phyloP scores from a whole-genome alignment of 2,888 invertebrate genomes.

The Andrena marginata region DNA sequence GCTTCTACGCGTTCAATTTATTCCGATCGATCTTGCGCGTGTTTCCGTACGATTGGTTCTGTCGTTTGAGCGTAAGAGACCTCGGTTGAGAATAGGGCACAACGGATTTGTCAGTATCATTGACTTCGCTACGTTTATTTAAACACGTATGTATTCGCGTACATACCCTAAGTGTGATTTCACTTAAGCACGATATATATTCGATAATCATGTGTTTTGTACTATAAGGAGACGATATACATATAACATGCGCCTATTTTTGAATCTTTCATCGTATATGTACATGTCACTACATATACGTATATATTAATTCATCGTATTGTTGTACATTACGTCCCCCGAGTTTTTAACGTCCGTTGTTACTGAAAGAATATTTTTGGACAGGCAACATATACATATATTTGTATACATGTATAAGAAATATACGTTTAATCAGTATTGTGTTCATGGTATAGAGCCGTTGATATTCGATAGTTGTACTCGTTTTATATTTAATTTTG shows the following conservation, averaged over 20 bases:
- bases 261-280: slow-evolving; percentile 10
- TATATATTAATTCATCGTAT: slow-evolving; percentile 28
- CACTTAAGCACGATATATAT: slow-evolving; percentile 32
- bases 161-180: slow-evolving; percentile 15
- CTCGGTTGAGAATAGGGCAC: slow-evolving; percentile 18
- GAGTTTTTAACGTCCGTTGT: slow-evolving; percentile 51
- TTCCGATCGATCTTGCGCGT: slow-evolving; percentile 20
- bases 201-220: slow-evolving; percentile 48
- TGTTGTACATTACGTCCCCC: slow-evolving; percentile 34
- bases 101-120: slow-evolving; percentile 23
- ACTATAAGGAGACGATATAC: slow-evolving; percentile 42
- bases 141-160: slow-evolving; percentile 7
- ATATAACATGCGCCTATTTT: slow-evolving; percentile 38
- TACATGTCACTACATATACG: neutral
- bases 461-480: slow-evolving; percentile 41
- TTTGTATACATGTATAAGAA: slow-evolving; percentile 48
- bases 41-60: slow-evolving; percentile 4
- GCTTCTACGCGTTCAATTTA: slow-evolving; percentile 35
- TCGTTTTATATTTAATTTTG: slow-evolving; percentile 47
- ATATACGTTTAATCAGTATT: slow-evolving; percentile 60
- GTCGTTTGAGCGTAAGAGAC: slow-evolving; percentile 1
- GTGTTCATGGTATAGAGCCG: slow-evolving; percentile 48
- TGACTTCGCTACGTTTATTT: slow-evolving; percentile 15
- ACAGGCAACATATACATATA: slow-evolving; percentile 43
- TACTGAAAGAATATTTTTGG: slow-evolving; percentile 56